Conservation (phyloP, 2,888 invertebrate genomes). For the Atrina japonica region DNA sequence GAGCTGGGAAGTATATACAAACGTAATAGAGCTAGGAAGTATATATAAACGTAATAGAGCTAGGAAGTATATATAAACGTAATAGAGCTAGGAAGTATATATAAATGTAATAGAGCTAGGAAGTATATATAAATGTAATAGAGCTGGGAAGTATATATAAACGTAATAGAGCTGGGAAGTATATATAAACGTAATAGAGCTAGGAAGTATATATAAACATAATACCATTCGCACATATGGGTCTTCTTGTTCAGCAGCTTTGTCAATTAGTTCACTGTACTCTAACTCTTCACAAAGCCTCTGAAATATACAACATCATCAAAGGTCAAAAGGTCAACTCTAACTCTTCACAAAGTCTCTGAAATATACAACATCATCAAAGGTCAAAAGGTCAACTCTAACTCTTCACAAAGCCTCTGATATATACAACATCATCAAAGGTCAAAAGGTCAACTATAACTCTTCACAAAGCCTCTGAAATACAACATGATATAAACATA, state of each 20-base stretch:
- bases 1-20: no score
- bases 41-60: no score
- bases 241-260: conserved; percentile 86
- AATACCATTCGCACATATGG: conserved; percentile 88
- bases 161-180: no score
- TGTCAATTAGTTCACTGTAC: conserved; percentile 90
- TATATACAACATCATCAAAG: background rate
- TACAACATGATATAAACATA: background rate
- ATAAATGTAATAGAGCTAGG: no score
- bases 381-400: background rate
- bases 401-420: background rate
- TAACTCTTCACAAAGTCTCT: background rate
- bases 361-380: background rate
- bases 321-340: background rate
- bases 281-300: conserved; percentile 91
- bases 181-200: no score
- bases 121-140: no score
- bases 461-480: background rate
- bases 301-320: conserved; percentile 80
- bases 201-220: no score
- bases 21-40: no score
- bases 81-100: no score
- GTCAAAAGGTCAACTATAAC: background rate
- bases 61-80: no score
- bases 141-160: no score